These are phyloP conservation scores for Synergus gifuensis DNA, from an alignment of 2,888 invertebrate species.

Conservation along the genomic window DNA sequence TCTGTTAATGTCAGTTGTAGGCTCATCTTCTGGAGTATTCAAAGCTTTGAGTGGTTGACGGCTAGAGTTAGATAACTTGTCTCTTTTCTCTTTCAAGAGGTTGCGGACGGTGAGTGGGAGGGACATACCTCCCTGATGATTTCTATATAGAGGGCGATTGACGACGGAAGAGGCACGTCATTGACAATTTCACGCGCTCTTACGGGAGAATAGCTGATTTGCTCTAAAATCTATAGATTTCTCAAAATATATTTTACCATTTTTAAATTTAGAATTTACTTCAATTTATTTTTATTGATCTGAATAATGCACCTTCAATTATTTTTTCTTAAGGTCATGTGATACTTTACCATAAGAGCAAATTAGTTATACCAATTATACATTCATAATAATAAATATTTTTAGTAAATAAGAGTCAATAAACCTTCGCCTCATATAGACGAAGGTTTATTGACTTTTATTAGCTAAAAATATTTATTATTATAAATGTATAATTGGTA, in stretches of 20 bases:
- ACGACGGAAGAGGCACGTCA: not conserved
- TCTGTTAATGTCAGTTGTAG: not conserved
- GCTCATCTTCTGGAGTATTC: not conserved
- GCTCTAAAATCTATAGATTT: not conserved
- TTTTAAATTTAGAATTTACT: too few relatives aligned
- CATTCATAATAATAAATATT: too few relatives aligned
- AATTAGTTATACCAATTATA: too few relatives aligned
- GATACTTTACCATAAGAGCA: too few relatives aligned
- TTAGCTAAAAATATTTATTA: too few relatives aligned
- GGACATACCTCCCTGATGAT: not conserved
- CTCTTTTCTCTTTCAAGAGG: not conserved
- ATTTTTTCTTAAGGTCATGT: too few relatives aligned
- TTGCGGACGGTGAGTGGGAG: not conserved
- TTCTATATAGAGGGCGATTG: not conserved
- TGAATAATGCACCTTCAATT: too few relatives aligned
- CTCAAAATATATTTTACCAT: not conserved
- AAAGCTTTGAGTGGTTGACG: not conserved
- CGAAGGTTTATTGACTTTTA: too few relatives aligned
- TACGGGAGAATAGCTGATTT: not conserved
- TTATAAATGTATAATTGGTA: too few relatives aligned
- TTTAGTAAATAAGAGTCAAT: too few relatives aligned
- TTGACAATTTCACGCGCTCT: not conserved
- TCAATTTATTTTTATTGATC: too few relatives aligned
- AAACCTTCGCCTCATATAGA: too few relatives aligned
- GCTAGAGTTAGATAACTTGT: conserved; percentile 2